Evolutionary conservation across 2,888 invertebrate species (phyloP), one percentile per base, ranked within the genome.

Genomic region (Heteropelma amictum): DNA sequence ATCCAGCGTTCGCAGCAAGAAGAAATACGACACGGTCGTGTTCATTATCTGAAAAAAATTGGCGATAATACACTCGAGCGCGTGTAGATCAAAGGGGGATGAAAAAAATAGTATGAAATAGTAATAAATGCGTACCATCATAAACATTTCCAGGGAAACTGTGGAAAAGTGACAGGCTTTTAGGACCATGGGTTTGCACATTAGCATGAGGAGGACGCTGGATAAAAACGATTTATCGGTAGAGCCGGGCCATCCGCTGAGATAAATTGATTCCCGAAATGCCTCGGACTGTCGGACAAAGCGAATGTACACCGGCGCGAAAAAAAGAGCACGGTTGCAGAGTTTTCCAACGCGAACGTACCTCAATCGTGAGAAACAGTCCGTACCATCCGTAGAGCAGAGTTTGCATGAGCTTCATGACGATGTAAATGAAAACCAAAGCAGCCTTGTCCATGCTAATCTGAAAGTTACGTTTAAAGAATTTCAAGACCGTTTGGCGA

Each of bases 181-280:
- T 10, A 86, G 45, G 40, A 58, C 28, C 0, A 85, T 53, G 17
- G 84, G 81, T 35, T 78, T 82, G 63, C 82, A 83, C 47, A 70
- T 70, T 1, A 82, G 73, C 38, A 81, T 73, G 3, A 82, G 47
- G 0, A 77, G 42, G 19, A 84, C 35, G 5, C 76, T 80, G 3
- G 76, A 70, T 70, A 73, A 77, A 4, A 80, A 54, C 3, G 61
- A 17, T 26, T 42, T 71, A 7, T 82, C 70, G 6, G 68, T 72
- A 2, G 64, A 72, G 5, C 71, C 63, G 4, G 76, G 45, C 85
- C 85, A 85, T 2, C 74, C 35, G 12, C 80, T 71, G 8, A 56
- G 77, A 54, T 82, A 85, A 4, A 81, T 75, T 1, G 82, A 78
- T 5, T 71, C 38, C 5, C 73, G 61, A 38, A 84, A 80, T 3